Evolutionary conservation across 2,113 vertebrate genomes (phyloP).

Genomic region (Austrofundulus limnaeus): DNA sequence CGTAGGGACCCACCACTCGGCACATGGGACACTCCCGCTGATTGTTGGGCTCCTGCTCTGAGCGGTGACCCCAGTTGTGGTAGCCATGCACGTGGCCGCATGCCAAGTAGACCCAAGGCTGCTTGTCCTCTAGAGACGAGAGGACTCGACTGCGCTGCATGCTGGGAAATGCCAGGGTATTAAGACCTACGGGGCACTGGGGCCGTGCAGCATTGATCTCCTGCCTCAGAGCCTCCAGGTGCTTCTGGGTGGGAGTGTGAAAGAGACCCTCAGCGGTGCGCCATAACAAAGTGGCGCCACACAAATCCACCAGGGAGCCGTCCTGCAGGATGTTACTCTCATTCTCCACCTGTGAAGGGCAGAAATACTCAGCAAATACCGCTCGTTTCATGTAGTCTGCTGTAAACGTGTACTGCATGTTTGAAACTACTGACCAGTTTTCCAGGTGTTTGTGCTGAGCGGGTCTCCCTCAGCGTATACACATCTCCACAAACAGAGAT

Average conservation of each 20-base stretch:
- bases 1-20: slow-evolving; percentile 92
- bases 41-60: slow-evolving; percentile 85
- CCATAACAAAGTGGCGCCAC: slow-evolving; percentile 95
- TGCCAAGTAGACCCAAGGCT: slow-evolving; percentile 95
- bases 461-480: slow-evolving; percentile 94
- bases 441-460: slow-evolving; percentile 93
- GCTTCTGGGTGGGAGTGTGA: slow-evolving; percentile 94
- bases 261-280: slow-evolving; percentile 93
- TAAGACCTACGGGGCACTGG: slow-evolving; percentile 95
- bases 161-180: slow-evolving; percentile 96
- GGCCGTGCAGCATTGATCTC: slow-evolving; percentile 95
- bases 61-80: slow-evolving; percentile 97
- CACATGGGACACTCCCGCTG: slow-evolving; percentile 98
- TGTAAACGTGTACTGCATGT: not conserved
- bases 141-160: slow-evolving; percentile 93
- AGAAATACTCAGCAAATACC: not conserved
- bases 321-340: slow-evolving; percentile 95
- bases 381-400: not conserved
- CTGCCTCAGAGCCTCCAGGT: slow-evolving; percentile 95
- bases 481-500: slow-evolving; percentile 98
- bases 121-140: slow-evolving; percentile 94
- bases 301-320: slow-evolving; percentile 95
- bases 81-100: slow-evolving; percentile 97
- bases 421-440: slow-evolving; percentile 86
- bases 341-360: slow-evolving; percentile 86